phyloP scores from a whole-genome alignment of 2,113 vertebrate species.

The Oncorhynchus keta region DNA sequence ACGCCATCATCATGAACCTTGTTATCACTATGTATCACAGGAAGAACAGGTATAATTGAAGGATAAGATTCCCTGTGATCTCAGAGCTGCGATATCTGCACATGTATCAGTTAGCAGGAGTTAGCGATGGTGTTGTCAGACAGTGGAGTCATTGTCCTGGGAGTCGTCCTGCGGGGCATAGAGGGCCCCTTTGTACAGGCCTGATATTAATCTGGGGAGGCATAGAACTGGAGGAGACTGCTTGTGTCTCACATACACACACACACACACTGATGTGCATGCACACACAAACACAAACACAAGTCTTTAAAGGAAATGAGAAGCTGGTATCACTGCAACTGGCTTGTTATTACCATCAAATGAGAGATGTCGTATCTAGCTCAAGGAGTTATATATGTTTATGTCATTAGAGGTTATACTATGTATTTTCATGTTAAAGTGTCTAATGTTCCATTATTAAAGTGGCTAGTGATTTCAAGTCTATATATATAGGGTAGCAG shows the following conservation, averaged over 20 bases:
- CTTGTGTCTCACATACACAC: constrained; percentile 59
- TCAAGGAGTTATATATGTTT: background rate
- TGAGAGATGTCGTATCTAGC: background rate
- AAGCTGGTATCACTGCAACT: background rate
- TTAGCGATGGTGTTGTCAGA: constrained; percentile 55
- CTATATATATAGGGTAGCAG: no score
- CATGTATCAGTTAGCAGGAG: constrained; percentile 49
- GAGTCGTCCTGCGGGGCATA: constrained; percentile 61
- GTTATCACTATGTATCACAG: constrained; percentile 44
- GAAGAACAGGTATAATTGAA: constrained; percentile 14
- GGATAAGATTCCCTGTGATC: constrained; percentile 29
- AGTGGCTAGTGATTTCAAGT: no score
- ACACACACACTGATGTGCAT: constrained; percentile 45
- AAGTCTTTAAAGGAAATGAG: constrained; percentile 40
- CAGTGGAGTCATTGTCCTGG: constrained; percentile 64
- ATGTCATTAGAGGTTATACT: background rate
- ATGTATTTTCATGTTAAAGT: background rate
- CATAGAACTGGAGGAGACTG: constrained; percentile 64
- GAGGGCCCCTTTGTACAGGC: constrained; percentile 63
- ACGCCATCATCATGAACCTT: constrained; percentile 18
- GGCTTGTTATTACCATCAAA: background rate
- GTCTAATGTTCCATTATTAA: no score
- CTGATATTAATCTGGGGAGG: constrained; percentile 70
- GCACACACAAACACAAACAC: constrained; percentile 31
- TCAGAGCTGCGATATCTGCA: constrained; percentile 28